Base-by-base conservation (phyloP, 2,113 vertebrate species). In the Cyanistes caeruleus region DNA sequence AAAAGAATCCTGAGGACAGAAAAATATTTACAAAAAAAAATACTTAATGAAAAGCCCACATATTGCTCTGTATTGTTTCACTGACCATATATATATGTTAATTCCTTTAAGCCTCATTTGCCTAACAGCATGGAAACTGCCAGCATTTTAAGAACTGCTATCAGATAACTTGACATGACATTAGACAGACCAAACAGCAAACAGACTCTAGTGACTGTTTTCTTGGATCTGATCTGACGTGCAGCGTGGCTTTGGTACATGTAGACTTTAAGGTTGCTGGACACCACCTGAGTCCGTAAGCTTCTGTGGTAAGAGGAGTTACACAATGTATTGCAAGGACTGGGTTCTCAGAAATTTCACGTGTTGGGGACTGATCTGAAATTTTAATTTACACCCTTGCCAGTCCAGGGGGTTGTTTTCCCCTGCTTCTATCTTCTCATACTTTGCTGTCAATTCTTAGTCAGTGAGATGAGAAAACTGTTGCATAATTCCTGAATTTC, bases 41-140 rank as follows among this genome's bases (percentile, higher is more conserved):
- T n/a, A n/a, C n/a, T n/a, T 12, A 41, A 48, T 24, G 28, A 91
- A 79, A 84, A 92, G 12, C 31, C 60, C 41, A 13, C 41, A 37
- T 23, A 19, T 51, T 64, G 58, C 63, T 85, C 55, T 6, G 0
- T 52, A 41, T 35, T 85, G 25, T 89, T 60, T 69, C 62, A 58
- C 24, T 67, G 89, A 78, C 81, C 41, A 52, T 31, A 86, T 69
- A 78, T 70, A 11, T 51, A 68, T 82, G 70, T 65, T 85, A 93
- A 93, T 91, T 84, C 70, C 73, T 49, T 67, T 51, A 74, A 87
- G 75, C 43, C 37, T 89, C 67, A 80, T 96, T 94, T 95, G 84
- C 84, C 59, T 91, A 90, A 87, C 62, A 85, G 77, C 87, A 73
- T 65, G 91, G 94, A 91, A 94, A 96, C 58, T 67, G 67, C 10